Percentiles rank a stretch among this genome's conserved stretches.
These are phyloP conservation scores for Antheraea pernyi DNA, from an alignment of 1,140 invertebrate species.

Conservation along the genomic window DNA sequence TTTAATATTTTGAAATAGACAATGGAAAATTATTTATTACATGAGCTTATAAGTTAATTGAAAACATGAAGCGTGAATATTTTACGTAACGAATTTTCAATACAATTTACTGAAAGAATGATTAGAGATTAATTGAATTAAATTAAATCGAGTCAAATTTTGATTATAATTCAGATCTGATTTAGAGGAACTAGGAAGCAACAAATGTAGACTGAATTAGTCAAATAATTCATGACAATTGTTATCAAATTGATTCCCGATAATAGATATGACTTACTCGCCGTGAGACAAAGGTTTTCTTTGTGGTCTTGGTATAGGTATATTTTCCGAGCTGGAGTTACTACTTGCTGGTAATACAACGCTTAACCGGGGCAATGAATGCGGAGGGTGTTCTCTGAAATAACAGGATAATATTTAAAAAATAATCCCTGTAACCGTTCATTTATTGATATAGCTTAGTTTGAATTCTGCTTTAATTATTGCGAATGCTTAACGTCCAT, in stretches of 20 bases:
- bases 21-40: conserved; percentile 20
- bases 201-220: too few species aligned
- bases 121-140: too few species aligned
- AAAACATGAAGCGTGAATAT: neutral
- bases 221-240: too few species aligned
- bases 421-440: too few species aligned
- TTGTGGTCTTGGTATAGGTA: conserved; percentile 24
- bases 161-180: neutral
- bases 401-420: too few species aligned
- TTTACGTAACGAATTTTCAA: neutral
- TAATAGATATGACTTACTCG: conserved; percentile 46
- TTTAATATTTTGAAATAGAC: conserved; percentile 37
- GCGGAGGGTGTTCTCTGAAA: conserved; percentile 61
- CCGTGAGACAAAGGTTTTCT: conserved; percentile 52
- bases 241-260: neutral
- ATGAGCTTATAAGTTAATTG: conserved; percentile 17
- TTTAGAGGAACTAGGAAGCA: too few species aligned
- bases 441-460: too few species aligned
- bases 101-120: too few species aligned
- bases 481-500: too few species aligned
- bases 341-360: conserved; percentile 58
- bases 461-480: too few species aligned
- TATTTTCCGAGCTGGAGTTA: conserved; percentile 51
- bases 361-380: conserved; percentile 59
- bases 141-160: too few species aligned